These are phyloP conservation scores for Neotoxoptera formosana DNA, from an alignment of 1,140 invertebrate species.

Conservation along the genomic window DNA sequence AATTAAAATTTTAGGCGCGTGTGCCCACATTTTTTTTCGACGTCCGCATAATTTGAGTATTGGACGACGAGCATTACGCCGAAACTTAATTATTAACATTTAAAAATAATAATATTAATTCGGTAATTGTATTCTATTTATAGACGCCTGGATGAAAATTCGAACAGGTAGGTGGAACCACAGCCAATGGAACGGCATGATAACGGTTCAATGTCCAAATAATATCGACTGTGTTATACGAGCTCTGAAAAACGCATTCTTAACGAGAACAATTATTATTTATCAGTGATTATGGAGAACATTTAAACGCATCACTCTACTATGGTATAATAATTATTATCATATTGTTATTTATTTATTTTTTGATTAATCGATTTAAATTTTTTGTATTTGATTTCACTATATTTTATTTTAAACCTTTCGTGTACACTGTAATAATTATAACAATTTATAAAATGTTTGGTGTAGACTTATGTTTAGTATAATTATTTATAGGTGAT, in stretches of 20 bases:
- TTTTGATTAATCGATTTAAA: not conserved
- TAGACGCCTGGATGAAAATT: not conserved
- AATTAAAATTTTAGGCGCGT: slow-evolving; percentile 12
- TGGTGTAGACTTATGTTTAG: too few relatives aligned
- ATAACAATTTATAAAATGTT: too few relatives aligned
- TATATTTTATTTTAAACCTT: not conserved
- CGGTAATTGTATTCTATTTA: not conserved
- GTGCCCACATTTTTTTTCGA: not conserved
- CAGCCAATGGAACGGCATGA: not conserved
- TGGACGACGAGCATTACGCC: not conserved
- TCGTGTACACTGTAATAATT: too few relatives aligned
- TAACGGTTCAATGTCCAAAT: not conserved
- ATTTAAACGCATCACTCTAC: too few relatives aligned
- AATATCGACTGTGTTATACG: not conserved
- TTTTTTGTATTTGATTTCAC: not conserved
- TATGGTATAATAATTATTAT: not conserved
- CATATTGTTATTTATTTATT: not conserved
- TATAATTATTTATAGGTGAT: too few relatives aligned
- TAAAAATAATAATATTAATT: not conserved
- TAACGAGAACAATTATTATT: not conserved
- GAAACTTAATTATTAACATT: too few relatives aligned
- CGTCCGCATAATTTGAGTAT: not conserved
- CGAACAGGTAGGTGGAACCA: too few relatives aligned
- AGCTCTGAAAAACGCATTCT: not conserved
- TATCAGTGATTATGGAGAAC: too few relatives aligned